These are phyloP conservation scores for Pterophyllum scalare DNA, from an alignment of 2,113 vertebrate genomes.

Conservation along the genomic window DNA sequence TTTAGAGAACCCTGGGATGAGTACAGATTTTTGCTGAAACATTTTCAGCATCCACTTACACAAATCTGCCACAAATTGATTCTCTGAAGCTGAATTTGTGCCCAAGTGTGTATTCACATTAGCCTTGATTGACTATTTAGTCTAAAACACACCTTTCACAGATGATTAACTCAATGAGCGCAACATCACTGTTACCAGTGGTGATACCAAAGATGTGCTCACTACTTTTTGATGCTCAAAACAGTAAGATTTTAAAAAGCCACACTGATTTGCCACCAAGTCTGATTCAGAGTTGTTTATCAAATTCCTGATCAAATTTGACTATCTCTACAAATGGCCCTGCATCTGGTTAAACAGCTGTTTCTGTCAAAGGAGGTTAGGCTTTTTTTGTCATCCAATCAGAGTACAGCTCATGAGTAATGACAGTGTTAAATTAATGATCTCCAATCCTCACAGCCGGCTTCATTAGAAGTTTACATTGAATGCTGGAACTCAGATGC, in stretches of 20 bases:
- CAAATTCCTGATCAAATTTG: background rate
- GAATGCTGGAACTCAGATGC: slow-evolving; percentile 31
- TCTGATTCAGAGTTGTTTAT: background rate
- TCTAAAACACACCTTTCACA: background rate
- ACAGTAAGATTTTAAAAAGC: background rate
- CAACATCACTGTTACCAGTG: background rate
- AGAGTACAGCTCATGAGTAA: slow-evolving; percentile 18
- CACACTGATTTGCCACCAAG: background rate
- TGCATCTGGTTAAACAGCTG: slow-evolving; percentile 30
- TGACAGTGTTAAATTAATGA: slow-evolving; percentile 43
- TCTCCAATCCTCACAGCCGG: slow-evolving; percentile 14
- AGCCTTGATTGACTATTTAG: background rate
- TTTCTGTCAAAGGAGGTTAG: slow-evolving; percentile 24
- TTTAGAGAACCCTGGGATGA: background rate
- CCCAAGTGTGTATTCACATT: background rate
- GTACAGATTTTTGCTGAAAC: background rate
- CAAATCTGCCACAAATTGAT: background rate
- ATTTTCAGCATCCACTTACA: background rate
- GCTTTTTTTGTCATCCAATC: slow-evolving; percentile 14
- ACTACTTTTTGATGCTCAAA: background rate
- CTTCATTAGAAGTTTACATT: slow-evolving; percentile 40
- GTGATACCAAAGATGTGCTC: background rate
- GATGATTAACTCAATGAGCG: background rate
- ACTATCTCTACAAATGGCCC: background rate
- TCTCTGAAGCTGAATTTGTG: background rate